Conservation (phyloP, 2,113 vertebrate species). For the Cyphomyrus plagiostoma region DNA sequence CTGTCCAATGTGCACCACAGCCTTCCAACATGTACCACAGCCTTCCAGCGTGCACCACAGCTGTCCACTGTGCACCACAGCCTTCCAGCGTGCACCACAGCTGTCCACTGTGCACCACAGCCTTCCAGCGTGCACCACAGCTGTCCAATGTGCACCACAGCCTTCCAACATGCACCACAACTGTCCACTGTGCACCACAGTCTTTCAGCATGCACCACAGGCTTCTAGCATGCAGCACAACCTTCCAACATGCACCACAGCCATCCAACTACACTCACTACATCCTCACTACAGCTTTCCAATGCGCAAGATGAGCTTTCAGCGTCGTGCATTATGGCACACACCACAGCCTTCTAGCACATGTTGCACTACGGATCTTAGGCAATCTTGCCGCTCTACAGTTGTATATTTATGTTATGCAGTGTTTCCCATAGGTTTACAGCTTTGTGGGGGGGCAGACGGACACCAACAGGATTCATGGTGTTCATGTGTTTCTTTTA, state of each 20-base stretch:
- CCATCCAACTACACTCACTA: too few relatives aligned
- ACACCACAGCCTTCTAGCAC: too few relatives aligned
- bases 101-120: neutral
- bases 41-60: neutral
- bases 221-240: fast-evolving
- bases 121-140: neutral
- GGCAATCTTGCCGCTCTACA: neutral
- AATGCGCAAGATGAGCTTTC: neutral
- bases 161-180: too few relatives aligned
- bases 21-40: neutral
- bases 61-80: neutral
- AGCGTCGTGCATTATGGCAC: too few relatives aligned
- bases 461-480: too few relatives aligned
- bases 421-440: too few relatives aligned
- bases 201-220: too few relatives aligned
- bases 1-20: fast-evolving
- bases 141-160: too few relatives aligned
- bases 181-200: too few relatives aligned
- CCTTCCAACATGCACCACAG: too few relatives aligned
- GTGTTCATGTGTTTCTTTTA: too few relatives aligned
- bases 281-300: neutral
- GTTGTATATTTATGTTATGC: neutral
- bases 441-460: too few relatives aligned
- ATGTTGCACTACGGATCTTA: neutral
- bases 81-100: neutral